Conservation (phyloP, 2,888 invertebrate genomes). For the Phymatocera aterrima region DNA sequence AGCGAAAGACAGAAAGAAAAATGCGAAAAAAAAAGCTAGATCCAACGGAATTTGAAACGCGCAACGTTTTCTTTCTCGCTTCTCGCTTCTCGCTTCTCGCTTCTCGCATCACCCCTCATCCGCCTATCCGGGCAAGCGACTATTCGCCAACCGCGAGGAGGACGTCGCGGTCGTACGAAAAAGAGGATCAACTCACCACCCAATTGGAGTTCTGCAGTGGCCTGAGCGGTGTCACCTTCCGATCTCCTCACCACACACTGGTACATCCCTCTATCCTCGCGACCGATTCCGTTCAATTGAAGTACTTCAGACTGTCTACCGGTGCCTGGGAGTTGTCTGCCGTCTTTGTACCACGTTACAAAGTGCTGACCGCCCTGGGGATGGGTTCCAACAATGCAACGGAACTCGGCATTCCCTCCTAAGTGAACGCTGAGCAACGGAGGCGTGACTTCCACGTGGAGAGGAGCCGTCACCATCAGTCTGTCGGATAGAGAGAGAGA, state of each 20-base stretch:
- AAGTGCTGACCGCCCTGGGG: constrained; percentile 77
- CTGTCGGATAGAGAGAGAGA: constrained; percentile 57
- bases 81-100: constrained; percentile 47
- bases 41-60: background rate
- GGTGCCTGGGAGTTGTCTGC: constrained; percentile 81
- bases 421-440: constrained; percentile 84
- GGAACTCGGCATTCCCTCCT: constrained; percentile 85
- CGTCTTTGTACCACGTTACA: constrained; percentile 83
- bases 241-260: constrained; percentile 84
- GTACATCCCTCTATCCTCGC: constrained; percentile 87
- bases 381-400: constrained; percentile 72
- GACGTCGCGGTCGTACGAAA: background rate
- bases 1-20: background rate
- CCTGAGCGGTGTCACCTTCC: constrained; percentile 86
- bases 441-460: constrained; percentile 82
- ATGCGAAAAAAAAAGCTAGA: background rate
- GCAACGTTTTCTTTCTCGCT: background rate
- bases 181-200: constrained; percentile 77
- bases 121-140: background rate
- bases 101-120: background rate
- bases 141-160: background rate
- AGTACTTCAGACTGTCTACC: constrained; percentile 82
- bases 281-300: constrained; percentile 81
- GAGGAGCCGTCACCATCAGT: constrained; percentile 81
- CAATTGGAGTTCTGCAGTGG: constrained; percentile 84